Base-by-base conservation (phyloP, 2,797 vertebrate species). In the Spea hammondii region DNA sequence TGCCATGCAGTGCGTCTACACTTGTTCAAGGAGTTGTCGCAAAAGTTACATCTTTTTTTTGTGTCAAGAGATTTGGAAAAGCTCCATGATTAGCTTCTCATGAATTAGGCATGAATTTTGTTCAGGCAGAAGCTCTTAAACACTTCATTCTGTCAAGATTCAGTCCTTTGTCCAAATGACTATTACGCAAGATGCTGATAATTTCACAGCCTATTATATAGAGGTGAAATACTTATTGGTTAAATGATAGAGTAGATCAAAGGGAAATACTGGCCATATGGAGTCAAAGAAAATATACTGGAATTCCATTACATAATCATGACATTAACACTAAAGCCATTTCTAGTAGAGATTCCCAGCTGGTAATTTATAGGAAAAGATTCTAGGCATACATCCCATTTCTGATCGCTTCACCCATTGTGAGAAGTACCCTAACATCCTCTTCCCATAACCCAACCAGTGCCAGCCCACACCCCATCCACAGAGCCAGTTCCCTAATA, bases 1-100 rank as follows among this genome's bases (percentile, higher is more conserved):
- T 82, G 77, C 72, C 80, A 82, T 82, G 70, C 75, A 82, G 75
- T 48, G 80, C 12, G 48, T 77, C 59, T 14, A 65, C 80, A 78
- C 80, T 74, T 82, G 78, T 65, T 70, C 11, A 45, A 69, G 11
- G 65, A 69, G 75, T 73, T 45, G 14, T 62, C 70, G 70, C 62
- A 73, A 77, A 82, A 74, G 49, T 78, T 65, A 78, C 80, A 82
- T 78, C 80, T 82, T 65, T 69, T 17, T 32, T 32, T 77, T 32
- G 65, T 77, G 70, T 82, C 70, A 82, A 74, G 70, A 81, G 74
- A 67, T 32, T 68, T 65, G 50, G 66, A 70, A 82, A 73, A 72
- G 75, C 65, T 76, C 74, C 67, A 51, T 72, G 74, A 80, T 76
- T 76, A 76, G 53, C 17, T 75, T 74, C 46, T 45, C 49, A 17